Evolutionary conservation across 2,888 invertebrate species (phyloP), one percentile per base, ranked within the genome.

Genomic region (Slavum lentiscoides): DNA sequence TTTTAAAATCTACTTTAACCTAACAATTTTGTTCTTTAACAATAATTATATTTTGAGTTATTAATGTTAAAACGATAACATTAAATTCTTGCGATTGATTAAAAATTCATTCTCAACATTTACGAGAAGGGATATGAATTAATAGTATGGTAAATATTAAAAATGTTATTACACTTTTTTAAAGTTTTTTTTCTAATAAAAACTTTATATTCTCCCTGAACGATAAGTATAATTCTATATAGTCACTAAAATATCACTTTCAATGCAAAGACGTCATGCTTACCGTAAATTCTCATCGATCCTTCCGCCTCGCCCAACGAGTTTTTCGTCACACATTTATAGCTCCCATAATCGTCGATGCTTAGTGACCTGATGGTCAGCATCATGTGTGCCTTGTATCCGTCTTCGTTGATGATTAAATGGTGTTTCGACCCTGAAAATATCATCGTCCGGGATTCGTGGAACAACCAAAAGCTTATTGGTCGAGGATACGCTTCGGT

Each of bases 281-380:
- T 89, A 95, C 95, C 95, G 88, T 95, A 95, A 84, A 96, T 90
- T 86, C 95, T 90, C 87, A 96, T 95, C 84, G 95, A 94, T 85
- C 95, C 95, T 88, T 96, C 95, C 17, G 95, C 96, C 88, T 96
- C 96, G 83, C 96, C 96, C 74, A 96, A 90, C 74, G 95, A 95
- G 88, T 96, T 96, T 88, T 96, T 96, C 84, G 95, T 94, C 87
- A 96, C 94, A 89, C 96, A 96, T 85, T 93, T 90, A 88, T 95
- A 96, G 89, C 92, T 94, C 83, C 95, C 95, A 86, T 95, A 95
- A 89, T 96, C 95, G 77, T 91, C 92, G 82, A 90, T 88, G 87
- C 93, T 92, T 82, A 95, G 90, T 88, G 93, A 93, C 85, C 92
- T 91, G 85, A 96, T 94, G 83, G 93, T 94, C 85, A 96, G 89